Evolutionary conservation across 2,888 invertebrate genomes (phyloP), one percentile per base, ranked within the genome.

Genomic region (Campoplex nolae): DNA sequence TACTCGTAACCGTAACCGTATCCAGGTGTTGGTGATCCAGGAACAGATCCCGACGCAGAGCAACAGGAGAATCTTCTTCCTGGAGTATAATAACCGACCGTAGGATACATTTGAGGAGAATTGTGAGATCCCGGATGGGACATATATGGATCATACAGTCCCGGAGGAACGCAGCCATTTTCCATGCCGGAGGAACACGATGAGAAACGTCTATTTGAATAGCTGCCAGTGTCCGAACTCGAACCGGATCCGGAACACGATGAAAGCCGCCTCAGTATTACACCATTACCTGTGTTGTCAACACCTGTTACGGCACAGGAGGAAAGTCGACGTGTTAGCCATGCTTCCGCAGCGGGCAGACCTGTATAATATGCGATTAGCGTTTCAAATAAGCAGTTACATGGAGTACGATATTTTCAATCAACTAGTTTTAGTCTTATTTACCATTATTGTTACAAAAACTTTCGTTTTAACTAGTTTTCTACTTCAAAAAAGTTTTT

Each of bases 271-370:
- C 96, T 94, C 76, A 93, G 93, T n/a, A 93, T 89, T 81, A 92
- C 93, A 18, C 93, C 94, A 82, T 95, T 95, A 51, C 95, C 95
- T 11, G 96, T 95, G 80, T 95, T 95, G 45, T 96, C 95, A 13
- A 96, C 95, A 68, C 96, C 93, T 90, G 95, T 95, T 88, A 97
- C 93, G 84, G 97, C 97, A 90, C 97, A 97, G 42, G 97, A 96
- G 71, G 97, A 97, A 91, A 97, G 94, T 88, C 97, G 95, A 54
- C 97, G 95, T 28, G 97, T 95, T 84, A 96, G 93, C 95, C 96
- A 97, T 32, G 96, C 96, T 71, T 97, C 97, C 7, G 95, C 96
- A 0, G 96, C 96, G 6, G 96, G 94, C 23, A 97, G 94, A 89
- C 96, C 94, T 85, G 95, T 93, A 91, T 96, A 95, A 95, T 91